Percentiles rank a stretch among this genome's conserved stretches.
These are phyloP conservation scores for Mastomys natalensis DNA, from an alignment of 2,113 vertebrate genomes.

Conservation along the genomic window DNA sequence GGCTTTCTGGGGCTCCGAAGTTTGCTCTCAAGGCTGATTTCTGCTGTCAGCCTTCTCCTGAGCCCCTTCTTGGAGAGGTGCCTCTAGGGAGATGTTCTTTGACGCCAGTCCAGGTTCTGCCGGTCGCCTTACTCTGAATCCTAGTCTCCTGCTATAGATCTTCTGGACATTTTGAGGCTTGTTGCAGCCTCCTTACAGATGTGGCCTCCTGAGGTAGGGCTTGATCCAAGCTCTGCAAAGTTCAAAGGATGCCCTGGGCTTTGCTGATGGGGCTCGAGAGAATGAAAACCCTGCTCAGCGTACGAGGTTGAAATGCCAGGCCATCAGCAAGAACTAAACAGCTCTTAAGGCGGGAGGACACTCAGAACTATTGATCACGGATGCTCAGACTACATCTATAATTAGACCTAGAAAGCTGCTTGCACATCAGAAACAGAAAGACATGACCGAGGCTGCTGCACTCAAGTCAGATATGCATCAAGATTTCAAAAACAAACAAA, in stretches of 20 bases:
- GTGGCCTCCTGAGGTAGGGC: not conserved
- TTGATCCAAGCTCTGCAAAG: conserved; percentile 29
- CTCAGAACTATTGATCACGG: conserved; percentile 81
- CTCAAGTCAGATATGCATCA: conserved; percentile 67
- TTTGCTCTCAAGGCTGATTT: not conserved
- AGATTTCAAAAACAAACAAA: conserved; percentile 74
- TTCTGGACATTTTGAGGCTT: not conserved
- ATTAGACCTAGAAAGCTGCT: conserved; percentile 81
- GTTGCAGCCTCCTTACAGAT: not conserved
- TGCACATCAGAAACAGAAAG: conserved; percentile 75
- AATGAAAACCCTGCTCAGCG: conserved; percentile 37
- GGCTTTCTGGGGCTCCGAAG: conserved; percentile 45
- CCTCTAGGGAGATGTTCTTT: not conserved
- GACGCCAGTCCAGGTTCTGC: not conserved
- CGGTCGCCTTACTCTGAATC: not conserved
- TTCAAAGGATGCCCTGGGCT: conserved; percentile 45
- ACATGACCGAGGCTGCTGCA: conserved; percentile 65
- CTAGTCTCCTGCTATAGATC: not conserved
- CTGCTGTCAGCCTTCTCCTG: not conserved
- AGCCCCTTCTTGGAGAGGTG: conserved; percentile 24
- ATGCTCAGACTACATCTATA: conserved; percentile 77
- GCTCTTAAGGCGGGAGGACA: conserved; percentile 76
- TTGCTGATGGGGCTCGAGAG: conserved; percentile 41
- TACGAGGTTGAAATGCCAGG: conserved; percentile 71
- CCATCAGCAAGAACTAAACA: conserved; percentile 77